A percentile compares a stretch with the other conserved stretches of the same genome.
Conservation (phyloP, 2,797 vertebrate genomes). For the Oreochromis mossambicus region DNA sequence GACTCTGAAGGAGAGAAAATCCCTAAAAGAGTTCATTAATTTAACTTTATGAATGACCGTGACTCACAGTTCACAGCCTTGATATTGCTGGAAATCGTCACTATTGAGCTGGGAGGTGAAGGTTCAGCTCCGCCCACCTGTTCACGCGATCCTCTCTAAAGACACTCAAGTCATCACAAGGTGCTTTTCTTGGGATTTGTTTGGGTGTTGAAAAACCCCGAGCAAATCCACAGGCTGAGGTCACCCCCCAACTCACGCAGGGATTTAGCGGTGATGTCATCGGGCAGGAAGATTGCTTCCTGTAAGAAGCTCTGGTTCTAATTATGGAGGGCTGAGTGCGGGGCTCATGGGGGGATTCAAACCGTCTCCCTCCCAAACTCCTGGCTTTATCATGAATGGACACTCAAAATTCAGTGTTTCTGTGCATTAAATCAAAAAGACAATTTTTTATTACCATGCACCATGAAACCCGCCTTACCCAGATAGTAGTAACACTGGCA, state of each 20-base stretch:
- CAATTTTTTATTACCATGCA: neutral
- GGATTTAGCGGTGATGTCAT: constrained; percentile 69
- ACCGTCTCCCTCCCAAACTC: constrained; percentile 6
- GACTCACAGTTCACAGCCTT: neutral
- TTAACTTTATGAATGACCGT: neutral
- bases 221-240: constrained; percentile 62
- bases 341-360: constrained; percentile 1
- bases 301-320: constrained; percentile 71
- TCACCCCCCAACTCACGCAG: constrained; percentile 49
- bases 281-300: constrained; percentile 68
- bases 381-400: neutral
- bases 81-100: neutral
- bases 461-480: neutral
- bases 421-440: neutral
- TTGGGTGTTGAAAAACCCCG: constrained; percentile 53
- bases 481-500: neutral
- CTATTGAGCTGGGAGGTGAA: neutral
- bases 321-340: constrained; percentile 45
- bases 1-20: constrained; percentile 6
- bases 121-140: constrained; percentile 28
- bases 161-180: constrained; percentile 37
- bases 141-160: constrained; percentile 28
- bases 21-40: neutral
- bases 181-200: constrained; percentile 59
- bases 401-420: neutral